A percentile compares a stretch with the other conserved stretches of the same genome.
Conservation (phyloP, 1,140 invertebrate genomes). For the Trichogramma pretiosum region DNA sequence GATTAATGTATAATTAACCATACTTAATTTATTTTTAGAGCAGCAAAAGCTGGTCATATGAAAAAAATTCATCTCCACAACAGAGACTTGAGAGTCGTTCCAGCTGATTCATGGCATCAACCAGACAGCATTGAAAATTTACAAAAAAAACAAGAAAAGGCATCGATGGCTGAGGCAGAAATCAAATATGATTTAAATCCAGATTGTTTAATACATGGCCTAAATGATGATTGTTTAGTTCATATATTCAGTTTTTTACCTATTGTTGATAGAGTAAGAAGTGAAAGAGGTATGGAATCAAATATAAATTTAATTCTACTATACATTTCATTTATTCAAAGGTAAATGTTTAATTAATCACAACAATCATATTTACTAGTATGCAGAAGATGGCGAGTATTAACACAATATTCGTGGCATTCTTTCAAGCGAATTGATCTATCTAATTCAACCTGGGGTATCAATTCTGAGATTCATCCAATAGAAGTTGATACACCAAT, state of each 20-base stretch:
- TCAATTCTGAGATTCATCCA: slow-evolving; percentile 2
- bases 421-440: slow-evolving; percentile 29
- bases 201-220: slow-evolving; percentile 26
- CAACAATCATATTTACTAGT: slow-evolving; percentile 24
- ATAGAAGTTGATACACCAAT: slow-evolving; percentile 24
- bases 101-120: slow-evolving; percentile 43
- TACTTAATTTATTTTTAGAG: slow-evolving; percentile 26
- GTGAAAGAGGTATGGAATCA: slow-evolving; percentile 31
- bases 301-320: slow-evolving; percentile 1
- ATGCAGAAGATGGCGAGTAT: slow-evolving; percentile 34
- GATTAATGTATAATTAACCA: background rate
- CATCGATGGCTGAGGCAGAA: background rate
- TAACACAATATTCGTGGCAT: slow-evolving; percentile 33
- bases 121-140: slow-evolving; percentile 35
- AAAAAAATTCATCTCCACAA: slow-evolving; percentile 34
- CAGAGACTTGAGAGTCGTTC: slow-evolving; percentile 31
- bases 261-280: slow-evolving; percentile 32
- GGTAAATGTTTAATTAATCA: background rate
- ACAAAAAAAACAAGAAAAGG: slow-evolving; percentile 22
- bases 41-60: slow-evolving; percentile 25
- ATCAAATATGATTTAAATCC: slow-evolving; percentile 21
- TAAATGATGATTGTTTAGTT: slow-evolving; percentile 40
- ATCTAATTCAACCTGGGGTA: slow-evolving; percentile 23
- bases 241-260: slow-evolving; percentile 36
- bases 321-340: background rate